Evolutionary conservation across 2,888 invertebrate species (phyloP), one percentile per base, ranked within the genome.

Genomic region (Nomada hirtipes): DNA sequence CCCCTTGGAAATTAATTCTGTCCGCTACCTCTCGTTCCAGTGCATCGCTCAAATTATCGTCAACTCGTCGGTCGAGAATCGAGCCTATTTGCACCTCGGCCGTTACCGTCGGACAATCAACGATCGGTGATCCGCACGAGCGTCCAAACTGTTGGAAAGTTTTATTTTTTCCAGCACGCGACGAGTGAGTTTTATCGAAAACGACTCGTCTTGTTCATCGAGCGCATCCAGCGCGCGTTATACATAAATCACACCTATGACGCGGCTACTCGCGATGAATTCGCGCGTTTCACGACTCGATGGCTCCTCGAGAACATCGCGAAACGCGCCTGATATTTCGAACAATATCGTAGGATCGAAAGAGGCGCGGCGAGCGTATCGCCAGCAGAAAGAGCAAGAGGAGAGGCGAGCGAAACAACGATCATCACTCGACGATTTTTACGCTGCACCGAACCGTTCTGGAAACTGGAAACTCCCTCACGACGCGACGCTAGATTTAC

Each of bases 351-450:
- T 59, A 69, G 68, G 29, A 69, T 20, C 60, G n/a, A n/a, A 4
- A 47, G 57, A 63, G 65, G 47, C 52, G 65, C 23, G 36, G 61
- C 13, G 42, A 55, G 20, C 70, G 72, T 47, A 60, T 4, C 60
- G 36, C 11, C 23, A 11, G 9, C 13, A 50, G 68, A 26, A 68
- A 65, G 70, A 29, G 50, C 67, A 29, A 44, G 57, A 11, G 15
- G 26, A 53, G 11, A 18, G 65, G n/a, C 60, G 44, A 44, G 60
- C 20, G 72, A 61, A 68, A 76, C 76, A 82, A 68, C 72, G 69
- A 70, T 74, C 77, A 82, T 81, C 72, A 76, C 83, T 83, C 80
- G 85, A 79, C 79, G 88, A 85, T 87, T 81, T 87, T 87, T 86
- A 85, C 87, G 87, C 57, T 50, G 75, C 75, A 55, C 36, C 75